A percentile compares a stretch with the other conserved stretches of the same genome.
These are phyloP conservation scores for Tiliacea citrago DNA, from an alignment of 2,888 invertebrate genomes.

Conservation along the genomic window DNA sequence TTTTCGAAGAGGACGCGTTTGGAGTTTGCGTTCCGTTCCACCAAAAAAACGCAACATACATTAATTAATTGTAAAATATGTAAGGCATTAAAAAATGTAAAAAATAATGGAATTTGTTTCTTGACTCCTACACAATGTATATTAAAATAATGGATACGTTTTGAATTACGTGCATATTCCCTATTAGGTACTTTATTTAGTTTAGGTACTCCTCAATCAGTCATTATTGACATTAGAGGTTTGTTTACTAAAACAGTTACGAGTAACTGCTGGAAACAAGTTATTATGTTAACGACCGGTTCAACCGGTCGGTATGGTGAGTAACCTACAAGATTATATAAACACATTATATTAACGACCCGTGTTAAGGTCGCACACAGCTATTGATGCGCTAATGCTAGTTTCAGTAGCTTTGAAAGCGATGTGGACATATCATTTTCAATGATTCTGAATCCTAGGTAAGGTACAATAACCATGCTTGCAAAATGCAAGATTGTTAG, in stretches of 20 bases:
- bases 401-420: not conserved
- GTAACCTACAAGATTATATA: constrained; percentile 48
- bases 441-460: not conserved
- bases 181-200: too few species aligned
- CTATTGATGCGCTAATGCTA: not conserved
- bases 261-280: not conserved
- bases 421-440: not conserved
- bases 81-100: too few species aligned
- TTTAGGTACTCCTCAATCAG: not conserved
- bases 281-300: constrained; percentile 23
- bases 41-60: too few species aligned
- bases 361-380: constrained; percentile 12
- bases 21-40: too few species aligned
- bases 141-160: too few species aligned
- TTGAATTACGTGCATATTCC: too few species aligned
- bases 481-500: too few species aligned
- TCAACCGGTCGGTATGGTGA: constrained; percentile 19
- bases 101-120: too few species aligned
- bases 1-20: too few species aligned
- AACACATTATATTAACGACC: constrained; percentile 23
- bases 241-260: constrained; percentile 14
- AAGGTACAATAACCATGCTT: too few species aligned
- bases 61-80: too few species aligned
- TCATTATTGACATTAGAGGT: constrained; percentile 2
- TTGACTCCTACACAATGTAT: too few species aligned